Evolutionary conservation across 1,140 invertebrate species (phyloP), one percentile per base, ranked within the genome.

Genomic region (Euglossa dilemma): DNA sequence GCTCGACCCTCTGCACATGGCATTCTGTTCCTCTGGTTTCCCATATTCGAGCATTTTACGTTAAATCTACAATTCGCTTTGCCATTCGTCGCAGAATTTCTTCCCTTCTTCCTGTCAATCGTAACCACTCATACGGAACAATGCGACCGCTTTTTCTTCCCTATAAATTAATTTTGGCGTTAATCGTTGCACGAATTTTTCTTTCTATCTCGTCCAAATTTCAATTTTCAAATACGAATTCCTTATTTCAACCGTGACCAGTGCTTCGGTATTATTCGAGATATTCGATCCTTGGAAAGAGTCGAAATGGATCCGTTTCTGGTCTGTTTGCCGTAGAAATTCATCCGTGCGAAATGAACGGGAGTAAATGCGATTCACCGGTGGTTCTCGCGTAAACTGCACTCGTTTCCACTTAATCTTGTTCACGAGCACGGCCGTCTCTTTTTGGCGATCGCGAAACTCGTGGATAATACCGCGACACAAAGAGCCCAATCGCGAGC

Each of bases 401-500:
- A 54, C 43, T 50, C 52, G n/a, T 61, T 63, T 52, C 28, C 78
- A 52, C 54, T 72, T 61, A 75, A 81, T 81, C 23, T 66, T 45
- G 36, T 74, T 64, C 50, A 75, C 47, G 28, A 47, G 18, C 45
- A 6, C 45, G 1, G 18, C 20, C 28, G 36, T n/a, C 16, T 23
- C 20, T 20, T 36, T 36, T 20, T 1, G 14, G 25, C 52, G 59
- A 64, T 64, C 20, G 45, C 50, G 18, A 81, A 81, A 67, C 72
- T 81, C 43, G 71, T n/a, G 52, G 16, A 66, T 52, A 45, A 82
- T 69, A 28, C 23, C 63, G 28, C 43, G 18, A 25, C 56, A 78
- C 80, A 83, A 78, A 78, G 56, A 50, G 61, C 6, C 74, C 74
- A 70, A 78, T 81, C 75, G 72, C 71, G 14, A 36, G 18, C 43